Percentiles rank a stretch among this genome's conserved stretches.
Conservation (phyloP, 2,113 vertebrate genomes). For the Zosterops hypoxanthus region DNA sequence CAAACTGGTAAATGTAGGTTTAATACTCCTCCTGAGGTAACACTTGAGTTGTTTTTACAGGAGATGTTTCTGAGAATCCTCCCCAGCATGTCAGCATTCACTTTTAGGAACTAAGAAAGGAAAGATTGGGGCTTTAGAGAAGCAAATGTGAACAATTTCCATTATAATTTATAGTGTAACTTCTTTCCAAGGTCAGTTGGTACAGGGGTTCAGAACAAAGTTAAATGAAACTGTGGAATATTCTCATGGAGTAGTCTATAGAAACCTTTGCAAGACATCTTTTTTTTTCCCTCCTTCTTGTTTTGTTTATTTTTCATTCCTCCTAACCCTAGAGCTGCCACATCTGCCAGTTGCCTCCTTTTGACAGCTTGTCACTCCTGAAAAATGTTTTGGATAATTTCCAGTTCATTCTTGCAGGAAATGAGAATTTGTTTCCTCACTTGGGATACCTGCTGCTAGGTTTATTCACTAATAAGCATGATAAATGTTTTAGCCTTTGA, state of each 20-base stretch:
- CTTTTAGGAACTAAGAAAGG: not conserved
- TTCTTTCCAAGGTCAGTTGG: constrained; percentile 60
- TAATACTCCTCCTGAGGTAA: not conserved
- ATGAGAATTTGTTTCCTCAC: constrained; percentile 85
- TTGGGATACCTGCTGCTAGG: constrained; percentile 89
- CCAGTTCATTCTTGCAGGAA: constrained; percentile 85
- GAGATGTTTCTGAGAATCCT: not conserved
- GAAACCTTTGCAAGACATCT: constrained; percentile 27
- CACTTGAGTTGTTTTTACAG: not conserved
- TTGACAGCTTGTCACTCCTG: constrained; percentile 80
- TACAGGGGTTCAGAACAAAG: constrained; percentile 71
- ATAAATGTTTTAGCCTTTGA: constrained; percentile 91
- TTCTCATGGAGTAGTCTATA: constrained; percentile 37
- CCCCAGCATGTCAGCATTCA: not conserved
- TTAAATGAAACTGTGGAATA: constrained; percentile 65
- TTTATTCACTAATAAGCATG: constrained; percentile 91
- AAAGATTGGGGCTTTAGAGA: not conserved
- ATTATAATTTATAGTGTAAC: not conserved
- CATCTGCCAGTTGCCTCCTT: constrained; percentile 76
- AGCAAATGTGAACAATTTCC: constrained; percentile 30
- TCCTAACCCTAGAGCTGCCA: constrained; percentile 59
- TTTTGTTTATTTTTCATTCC: not conserved
- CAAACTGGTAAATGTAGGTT: accelerated
- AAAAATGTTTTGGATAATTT: constrained; percentile 85
- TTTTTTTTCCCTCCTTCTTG: not conserved